Conservation (phyloP, 2,888 invertebrate genomes). For the Brenthis ino region DNA sequence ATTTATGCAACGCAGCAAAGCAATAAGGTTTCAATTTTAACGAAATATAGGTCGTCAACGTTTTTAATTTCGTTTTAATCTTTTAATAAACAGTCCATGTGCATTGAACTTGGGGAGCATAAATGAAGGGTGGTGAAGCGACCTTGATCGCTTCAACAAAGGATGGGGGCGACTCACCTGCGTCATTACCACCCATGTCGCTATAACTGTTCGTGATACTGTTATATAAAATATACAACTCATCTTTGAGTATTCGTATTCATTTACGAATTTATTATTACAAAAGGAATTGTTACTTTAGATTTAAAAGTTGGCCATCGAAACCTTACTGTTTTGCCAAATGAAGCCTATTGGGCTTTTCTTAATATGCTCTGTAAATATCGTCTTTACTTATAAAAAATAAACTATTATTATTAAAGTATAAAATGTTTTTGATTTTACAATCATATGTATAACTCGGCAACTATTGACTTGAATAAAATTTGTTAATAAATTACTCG, state of each 20-base stretch:
- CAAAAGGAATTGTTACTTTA: background rate
- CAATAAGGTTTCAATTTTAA: no score
- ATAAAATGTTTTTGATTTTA: no score
- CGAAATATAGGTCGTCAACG: background rate
- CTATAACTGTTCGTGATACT: background rate
- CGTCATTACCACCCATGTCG: constrained; percentile 43
- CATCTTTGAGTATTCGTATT: background rate
- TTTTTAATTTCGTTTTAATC: constrained; percentile 27
- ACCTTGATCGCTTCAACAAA: constrained; percentile 63
- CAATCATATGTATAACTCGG: no score
- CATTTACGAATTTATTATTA: background rate
- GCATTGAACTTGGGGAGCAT: constrained; percentile 42
- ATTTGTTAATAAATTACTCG: no score
- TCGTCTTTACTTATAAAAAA: background rate
- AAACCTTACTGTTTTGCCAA: constrained; percentile 8
- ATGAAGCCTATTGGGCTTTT: background rate
- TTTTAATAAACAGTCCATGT: constrained; percentile 37
- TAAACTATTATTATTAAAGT: no score
- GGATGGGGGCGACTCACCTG: constrained; percentile 46
- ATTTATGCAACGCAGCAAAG: no score
- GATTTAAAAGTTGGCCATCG: constrained; percentile 16
- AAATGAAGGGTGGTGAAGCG: constrained; percentile 42
- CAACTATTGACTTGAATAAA: no score
- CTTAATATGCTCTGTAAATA: background rate
- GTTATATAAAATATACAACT: constrained; percentile 6